These are phyloP conservation scores for Drosophila funebris DNA, from an alignment of 1,140 invertebrate genomes.

Conservation along the genomic window DNA sequence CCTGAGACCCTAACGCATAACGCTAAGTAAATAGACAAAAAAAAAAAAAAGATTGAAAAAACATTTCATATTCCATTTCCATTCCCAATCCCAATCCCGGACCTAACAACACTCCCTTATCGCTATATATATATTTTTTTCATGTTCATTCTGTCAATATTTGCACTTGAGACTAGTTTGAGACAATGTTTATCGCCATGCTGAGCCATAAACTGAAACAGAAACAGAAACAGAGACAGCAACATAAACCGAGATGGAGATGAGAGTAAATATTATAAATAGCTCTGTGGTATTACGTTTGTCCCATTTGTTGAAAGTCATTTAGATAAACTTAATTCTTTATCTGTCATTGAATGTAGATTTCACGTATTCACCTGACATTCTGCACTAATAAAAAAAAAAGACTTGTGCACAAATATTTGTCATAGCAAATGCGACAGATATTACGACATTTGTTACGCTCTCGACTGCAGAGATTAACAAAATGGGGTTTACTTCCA, in stretches of 20 bases:
- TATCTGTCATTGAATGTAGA: neutral
- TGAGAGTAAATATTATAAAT: constrained; percentile 57
- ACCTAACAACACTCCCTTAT: constrained; percentile 18
- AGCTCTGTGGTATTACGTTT: constrained; percentile 13
- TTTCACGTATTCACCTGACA: constrained; percentile 9
- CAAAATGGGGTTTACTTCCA: neutral
- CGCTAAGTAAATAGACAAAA: constrained; percentile 12
- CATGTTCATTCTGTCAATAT: constrained; percentile 29
- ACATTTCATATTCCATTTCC: neutral
- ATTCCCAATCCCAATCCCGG: neutral
- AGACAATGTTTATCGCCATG: constrained; percentile 19
- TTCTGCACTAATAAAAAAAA: neutral
- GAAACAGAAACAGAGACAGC: constrained; percentile 7
- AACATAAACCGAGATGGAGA: constrained; percentile 18
- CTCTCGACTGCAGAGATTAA: neutral
- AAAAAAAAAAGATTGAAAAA: neutral
- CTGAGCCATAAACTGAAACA: neutral
- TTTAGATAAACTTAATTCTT: neutral
- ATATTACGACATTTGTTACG: constrained; percentile 11
- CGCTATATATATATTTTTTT: constrained; percentile 6
- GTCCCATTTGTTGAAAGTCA: constrained; percentile 37
- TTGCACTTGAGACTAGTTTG: constrained; percentile 3
- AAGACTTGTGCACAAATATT: constrained; percentile 25
- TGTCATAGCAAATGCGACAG: constrained; percentile 1
- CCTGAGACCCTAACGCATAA: constrained; percentile 1